Percentiles rank a stretch among this genome's conserved stretches.
These are phyloP conservation scores for Myopa tessellatipennis DNA, from an alignment of 2,888 invertebrate genomes.

Conservation along the genomic window DNA sequence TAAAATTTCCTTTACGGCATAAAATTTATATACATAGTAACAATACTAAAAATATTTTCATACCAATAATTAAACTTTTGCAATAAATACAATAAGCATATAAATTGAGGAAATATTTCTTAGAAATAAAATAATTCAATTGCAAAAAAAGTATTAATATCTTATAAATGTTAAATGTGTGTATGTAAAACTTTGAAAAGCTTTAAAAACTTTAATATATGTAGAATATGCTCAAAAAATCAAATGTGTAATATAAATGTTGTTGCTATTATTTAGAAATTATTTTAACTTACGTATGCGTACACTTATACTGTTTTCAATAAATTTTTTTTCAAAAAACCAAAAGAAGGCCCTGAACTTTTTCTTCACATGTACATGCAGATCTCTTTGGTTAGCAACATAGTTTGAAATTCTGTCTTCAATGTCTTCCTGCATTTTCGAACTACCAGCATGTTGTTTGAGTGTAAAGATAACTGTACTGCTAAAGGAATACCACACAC, in stretches of 20 bases:
- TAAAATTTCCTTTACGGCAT: not conserved
- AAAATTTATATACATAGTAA: slow-evolving; percentile 13
- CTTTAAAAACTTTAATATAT: slow-evolving; percentile 4
- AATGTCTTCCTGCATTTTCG: too few relatives aligned
- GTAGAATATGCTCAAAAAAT: slow-evolving; percentile 6
- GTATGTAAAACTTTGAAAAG: slow-evolving; percentile 4
- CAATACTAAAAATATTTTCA: slow-evolving; percentile 29
- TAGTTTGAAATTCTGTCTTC: too few relatives aligned
- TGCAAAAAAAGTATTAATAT: not conserved
- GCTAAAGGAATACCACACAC: too few relatives aligned
- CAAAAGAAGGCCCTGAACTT: too few relatives aligned
- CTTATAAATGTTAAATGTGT: slow-evolving; percentile 26
- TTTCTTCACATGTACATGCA: too few relatives aligned
- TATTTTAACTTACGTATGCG: not conserved
- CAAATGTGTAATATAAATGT: not conserved
- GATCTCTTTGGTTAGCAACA: too few relatives aligned
- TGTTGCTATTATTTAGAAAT: not conserved
- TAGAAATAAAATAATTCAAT: not conserved
- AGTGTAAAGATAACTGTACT: too few relatives aligned
- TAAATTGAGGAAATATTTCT: not conserved
- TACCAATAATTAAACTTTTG: slow-evolving; percentile 16
- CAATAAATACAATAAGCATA: slow-evolving; percentile 1
- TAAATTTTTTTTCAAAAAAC: slow-evolving; percentile 18
- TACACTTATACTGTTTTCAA: slow-evolving; percentile 17
- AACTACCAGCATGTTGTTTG: too few relatives aligned